Evolutionary conservation across 2,113 vertebrate genomes (phyloP), one percentile per base, ranked within the genome.

Genomic region (Chelonoidis abingdonii): DNA sequence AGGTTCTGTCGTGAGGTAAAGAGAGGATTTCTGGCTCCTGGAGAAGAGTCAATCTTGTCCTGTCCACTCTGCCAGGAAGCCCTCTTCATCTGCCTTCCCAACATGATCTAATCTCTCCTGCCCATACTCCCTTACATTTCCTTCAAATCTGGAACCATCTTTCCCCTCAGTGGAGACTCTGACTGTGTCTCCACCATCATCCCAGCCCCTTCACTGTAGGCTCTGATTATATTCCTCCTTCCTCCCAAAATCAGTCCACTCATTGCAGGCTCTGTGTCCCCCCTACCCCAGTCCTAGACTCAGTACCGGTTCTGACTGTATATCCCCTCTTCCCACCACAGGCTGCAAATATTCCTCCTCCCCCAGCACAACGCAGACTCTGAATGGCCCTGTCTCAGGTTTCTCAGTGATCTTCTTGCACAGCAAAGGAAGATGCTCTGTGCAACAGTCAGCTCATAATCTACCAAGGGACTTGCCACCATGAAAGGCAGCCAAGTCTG

Each of bases 401-500:
- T 96, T 89, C 59, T 92, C 27, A 59, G 84, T 16, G 38, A 22
- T 50, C 11, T 24, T 24, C n/a, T 27, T 84, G 44, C 49, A 14
- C 35, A 85, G 65, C 50, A 87, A 79, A 85, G 83, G 72, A 94
- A 50, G 81, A 78, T 44, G 10, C 14, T 0, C 1, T 86, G 10
- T 81, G 57, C 88, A 65, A 57, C 79, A 89, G 53, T 88, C 14
- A 0, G 6, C 49, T 52, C 0, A 0, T 72, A 93, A 65, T 35
- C 56, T 53, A 80, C 31, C n/a, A 92, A 79, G 44, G 93, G 47
- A 91, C 44, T n/a, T 84, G 53, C 44, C 53, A 38, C 78, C 53
- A 81, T 65, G 84, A 47, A 41, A 97, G 44, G 50, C 65, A 93
- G 0, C 78, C 35, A 14, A 19, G 25, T 83, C 89, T 57, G 72